These are phyloP conservation scores for Paedocypris micromegethes DNA, from an alignment of 2,797 vertebrate species.

Conservation along the genomic window DNA sequence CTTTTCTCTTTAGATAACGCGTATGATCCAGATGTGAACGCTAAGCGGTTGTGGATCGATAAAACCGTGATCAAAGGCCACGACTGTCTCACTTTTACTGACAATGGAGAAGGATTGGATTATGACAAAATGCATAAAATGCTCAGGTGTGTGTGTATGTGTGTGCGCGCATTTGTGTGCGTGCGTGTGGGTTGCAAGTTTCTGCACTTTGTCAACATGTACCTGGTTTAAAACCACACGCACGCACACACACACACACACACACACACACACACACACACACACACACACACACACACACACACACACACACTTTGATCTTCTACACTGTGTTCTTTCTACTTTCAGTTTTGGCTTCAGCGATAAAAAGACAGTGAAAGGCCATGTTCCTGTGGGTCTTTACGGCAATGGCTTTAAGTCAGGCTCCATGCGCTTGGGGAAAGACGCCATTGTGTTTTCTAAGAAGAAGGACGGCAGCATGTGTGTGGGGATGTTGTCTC, in stretches of 20 bases:
- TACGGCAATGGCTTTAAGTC: constrained; percentile 98
- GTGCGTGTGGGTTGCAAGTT: too few species aligned
- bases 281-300: too few species aligned
- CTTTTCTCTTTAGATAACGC: constrained; percentile 78
- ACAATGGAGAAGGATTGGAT: constrained; percentile 87
- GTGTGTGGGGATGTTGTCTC: constrained; percentile 88
- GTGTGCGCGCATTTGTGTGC: too few species aligned
- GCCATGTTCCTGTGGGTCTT: constrained; percentile 80
- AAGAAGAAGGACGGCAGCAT: constrained; percentile 68
- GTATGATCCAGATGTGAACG: constrained; percentile 90
- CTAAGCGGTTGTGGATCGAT: constrained; percentile 94
- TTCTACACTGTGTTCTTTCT: constrained; percentile 15
- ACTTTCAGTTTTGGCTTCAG: constrained; percentile 88
- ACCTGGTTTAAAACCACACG: too few species aligned
- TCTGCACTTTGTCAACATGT: too few species aligned
- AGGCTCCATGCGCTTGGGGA: constrained; percentile 92
- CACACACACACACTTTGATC: neutral
- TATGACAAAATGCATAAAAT: neutral
- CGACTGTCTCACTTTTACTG: constrained; percentile 84
- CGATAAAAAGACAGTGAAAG: constrained; percentile 78
- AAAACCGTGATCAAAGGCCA: constrained; percentile 70
- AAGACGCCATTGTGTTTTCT: constrained; percentile 88
- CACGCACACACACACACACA: too few species aligned
- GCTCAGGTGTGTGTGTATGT: too few species aligned
- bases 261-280: too few species aligned